These are phyloP conservation scores for Paedocypris micromegethes DNA, from an alignment of 2,797 vertebrate species.

Conservation along the genomic window DNA sequence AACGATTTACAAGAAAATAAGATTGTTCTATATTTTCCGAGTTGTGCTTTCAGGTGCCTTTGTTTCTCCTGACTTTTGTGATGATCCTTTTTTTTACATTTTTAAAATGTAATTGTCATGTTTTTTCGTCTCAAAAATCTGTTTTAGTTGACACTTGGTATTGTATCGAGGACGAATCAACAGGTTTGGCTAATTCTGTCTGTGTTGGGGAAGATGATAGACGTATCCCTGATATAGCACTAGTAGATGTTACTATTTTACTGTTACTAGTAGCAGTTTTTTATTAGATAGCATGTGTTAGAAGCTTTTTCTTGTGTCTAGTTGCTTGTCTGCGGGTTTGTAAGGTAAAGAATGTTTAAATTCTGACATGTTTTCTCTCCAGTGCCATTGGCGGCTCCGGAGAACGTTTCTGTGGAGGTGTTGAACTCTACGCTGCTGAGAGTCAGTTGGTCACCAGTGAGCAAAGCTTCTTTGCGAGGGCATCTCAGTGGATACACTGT, in stretches of 20 bases:
- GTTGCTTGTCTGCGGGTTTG: not conserved
- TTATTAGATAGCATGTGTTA: no score
- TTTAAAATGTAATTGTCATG: conserved; percentile 27
- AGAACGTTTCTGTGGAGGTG: conserved; percentile 73
- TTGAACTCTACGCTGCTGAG: conserved; percentile 79
- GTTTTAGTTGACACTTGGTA: conserved; percentile 67
- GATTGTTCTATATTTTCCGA: conserved; percentile 14
- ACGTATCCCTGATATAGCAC: no score
- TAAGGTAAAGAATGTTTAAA: not conserved
- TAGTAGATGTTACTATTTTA: no score
- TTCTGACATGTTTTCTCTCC: conserved; percentile 23
- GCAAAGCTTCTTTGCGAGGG: conserved; percentile 78
- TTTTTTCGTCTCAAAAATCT: conserved; percentile 27
- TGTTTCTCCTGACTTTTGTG: conserved; percentile 7
- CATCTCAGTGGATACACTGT: conserved; percentile 84
- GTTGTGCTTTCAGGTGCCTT: conserved; percentile 18
- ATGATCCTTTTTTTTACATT: conserved; percentile 32
- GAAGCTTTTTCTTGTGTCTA: no score
- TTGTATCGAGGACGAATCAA: conserved; percentile 68
- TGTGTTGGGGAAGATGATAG: not conserved
- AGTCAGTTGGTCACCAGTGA: conserved; percentile 82
- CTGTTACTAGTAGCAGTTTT: no score
- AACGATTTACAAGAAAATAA: conserved; percentile 2
- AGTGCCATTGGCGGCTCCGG: conserved; percentile 85
- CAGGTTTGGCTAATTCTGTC: conserved; percentile 64